phyloP scores from a whole-genome alignment of 2,113 vertebrate genomes.

The Irena cyanogastra region DNA sequence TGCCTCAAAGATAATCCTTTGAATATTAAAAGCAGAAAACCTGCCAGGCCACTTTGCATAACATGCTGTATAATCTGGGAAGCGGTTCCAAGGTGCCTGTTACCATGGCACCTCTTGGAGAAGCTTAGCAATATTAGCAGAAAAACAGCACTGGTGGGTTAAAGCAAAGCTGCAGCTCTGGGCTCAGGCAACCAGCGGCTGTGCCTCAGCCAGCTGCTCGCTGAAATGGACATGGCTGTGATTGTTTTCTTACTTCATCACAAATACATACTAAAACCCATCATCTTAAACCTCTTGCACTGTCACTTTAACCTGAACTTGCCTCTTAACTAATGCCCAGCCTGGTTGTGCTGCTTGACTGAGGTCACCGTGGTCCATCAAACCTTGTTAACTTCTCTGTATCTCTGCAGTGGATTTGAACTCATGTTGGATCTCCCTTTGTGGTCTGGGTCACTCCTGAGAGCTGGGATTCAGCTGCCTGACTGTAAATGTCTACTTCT shows the following conservation, averaged over 20 bases:
- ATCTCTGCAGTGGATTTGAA: not conserved
- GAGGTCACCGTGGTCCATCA: not conserved
- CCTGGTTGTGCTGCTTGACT: not conserved
- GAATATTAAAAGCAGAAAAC: constrained; percentile 3
- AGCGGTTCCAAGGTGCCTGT: constrained; percentile 21
- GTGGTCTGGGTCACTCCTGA: not conserved
- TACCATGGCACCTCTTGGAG: constrained; percentile 35
- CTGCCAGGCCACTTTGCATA: not conserved
- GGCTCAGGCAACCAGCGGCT: not conserved
- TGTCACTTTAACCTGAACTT: not conserved
- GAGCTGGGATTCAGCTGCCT: not conserved
- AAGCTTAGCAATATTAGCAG: not conserved
- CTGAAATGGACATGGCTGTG: not conserved
- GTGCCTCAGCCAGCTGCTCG: not conserved
- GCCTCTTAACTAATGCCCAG: not conserved
- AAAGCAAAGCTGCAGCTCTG: not conserved
- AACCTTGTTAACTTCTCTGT: not conserved
- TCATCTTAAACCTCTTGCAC: not conserved
- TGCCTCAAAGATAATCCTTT: not conserved
- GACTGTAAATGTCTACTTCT: not conserved
- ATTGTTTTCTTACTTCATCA: not conserved
- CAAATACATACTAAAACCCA: not conserved
- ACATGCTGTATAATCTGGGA: not conserved
- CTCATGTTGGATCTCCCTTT: not conserved
- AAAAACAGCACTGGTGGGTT: not conserved